Evolutionary conservation across 2,113 vertebrate genomes (phyloP), one percentile per base, ranked within the genome.

Genomic region (Chascanopsetta lugubris): DNA sequence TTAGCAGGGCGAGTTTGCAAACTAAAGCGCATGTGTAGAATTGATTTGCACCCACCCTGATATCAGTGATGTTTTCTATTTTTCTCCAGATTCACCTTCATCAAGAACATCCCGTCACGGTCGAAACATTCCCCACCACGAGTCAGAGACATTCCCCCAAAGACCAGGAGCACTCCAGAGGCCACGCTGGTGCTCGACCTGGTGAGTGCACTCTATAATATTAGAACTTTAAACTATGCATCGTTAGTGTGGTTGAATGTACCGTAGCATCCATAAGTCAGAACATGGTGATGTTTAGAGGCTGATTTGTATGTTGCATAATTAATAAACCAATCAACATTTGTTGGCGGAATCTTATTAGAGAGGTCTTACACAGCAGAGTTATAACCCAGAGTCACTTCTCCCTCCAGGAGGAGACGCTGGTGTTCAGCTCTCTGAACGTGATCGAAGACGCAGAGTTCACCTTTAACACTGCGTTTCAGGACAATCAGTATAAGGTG

Each of bases 381-480:
- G 7, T 4, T 29, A 7, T 5, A 29, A 29, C 8, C 27, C 27
- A 29, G 27, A 5, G 27, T 4, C 27, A 29, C 27, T 29, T 29
- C 27, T 64, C 15, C 24, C 30, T 56, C 3, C 77, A 95, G 94
- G 94, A 95, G 32, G 92, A 94, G 85, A 93, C 86, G 0, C 82
- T 95, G 34, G 83, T 95, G 77, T 92, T 88, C 79, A 94, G 93
- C 70, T 94, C 93, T 0, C 51, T 95, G 1, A 92, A 83, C 0
- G 18, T 84, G 47, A 89, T 93, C 2, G 76, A 86, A 4, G 86
- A 91, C 2, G 92, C 93, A 11, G 90, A 93, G 46, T 89, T 87
- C 74, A 93, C 91, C 6, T 94, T 94, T 63, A 40, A 79, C 3
- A 67, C 85, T 0, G 13, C 36, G 20, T 91, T 86, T 75, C 91